Conservation (phyloP, 2,797 vertebrate species). For the Paramormyrops hopkinsi region DNA sequence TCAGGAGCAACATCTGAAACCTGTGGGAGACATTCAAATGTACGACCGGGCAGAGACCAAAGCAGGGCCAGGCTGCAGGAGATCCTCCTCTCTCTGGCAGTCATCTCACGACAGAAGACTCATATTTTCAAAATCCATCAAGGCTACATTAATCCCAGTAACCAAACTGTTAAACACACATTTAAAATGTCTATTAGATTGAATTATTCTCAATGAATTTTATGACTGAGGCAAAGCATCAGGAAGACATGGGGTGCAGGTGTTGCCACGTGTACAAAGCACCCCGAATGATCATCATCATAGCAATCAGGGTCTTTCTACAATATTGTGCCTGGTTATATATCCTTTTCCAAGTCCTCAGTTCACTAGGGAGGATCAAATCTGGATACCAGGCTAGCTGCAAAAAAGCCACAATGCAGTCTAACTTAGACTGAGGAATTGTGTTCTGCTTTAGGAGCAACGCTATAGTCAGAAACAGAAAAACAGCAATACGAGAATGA, state of each 20-base stretch:
- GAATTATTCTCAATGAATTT: neutral
- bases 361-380: neutral
- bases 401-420: neutral
- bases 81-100: neutral
- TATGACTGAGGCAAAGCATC: neutral
- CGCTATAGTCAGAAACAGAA: neutral
- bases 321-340: neutral
- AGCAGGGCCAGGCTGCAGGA: neutral
- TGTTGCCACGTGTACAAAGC: neutral
- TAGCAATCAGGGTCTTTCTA: neutral
- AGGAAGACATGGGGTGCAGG: neutral
- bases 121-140: neutral
- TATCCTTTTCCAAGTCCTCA: neutral
- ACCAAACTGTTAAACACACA: neutral
- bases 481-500: neutral
- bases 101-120: neutral
- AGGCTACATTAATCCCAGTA: neutral
- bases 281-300: neutral
- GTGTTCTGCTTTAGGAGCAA: neutral
- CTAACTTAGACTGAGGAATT: neutral
- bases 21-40: slow-evolving; percentile 6
- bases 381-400: neutral
- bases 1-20: neutral
- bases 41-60: neutral
- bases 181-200: neutral